Evolutionary conservation across 2,797 vertebrate genomes (phyloP), one percentile per base, ranked within the genome.

Genomic region (Pseudopleuronectes americanus): DNA sequence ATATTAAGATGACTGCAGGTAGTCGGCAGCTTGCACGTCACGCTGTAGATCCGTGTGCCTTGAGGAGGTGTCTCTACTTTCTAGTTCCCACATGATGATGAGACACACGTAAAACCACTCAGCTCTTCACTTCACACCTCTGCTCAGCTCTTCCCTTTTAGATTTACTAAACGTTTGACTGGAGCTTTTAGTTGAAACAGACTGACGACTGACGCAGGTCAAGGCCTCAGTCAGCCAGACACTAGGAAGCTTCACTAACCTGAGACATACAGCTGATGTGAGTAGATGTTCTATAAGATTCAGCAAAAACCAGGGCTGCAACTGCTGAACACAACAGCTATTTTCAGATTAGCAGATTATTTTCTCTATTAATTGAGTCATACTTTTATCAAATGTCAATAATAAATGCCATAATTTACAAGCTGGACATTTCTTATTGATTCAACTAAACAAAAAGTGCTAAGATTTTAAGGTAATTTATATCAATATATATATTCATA

Each of bases 91-190:
- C 59, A 57, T 60, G 22, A 22, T 24, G 33, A 64, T 0, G 43
- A 19, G 43, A 45, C 14, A 33, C 19, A 31, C 2, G 1, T 64
- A 51, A 48, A 68, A 63, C 26, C 10, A 10, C 19, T 26, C 3
- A 33, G 38, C 31, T 48, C 57, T 24, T 45, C 24, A 16, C 48
- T 45, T 64, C 63, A 64, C 79, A 54, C 68, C 22, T 52, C 38
- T 7, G 58, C 21, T 60, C 4, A 4, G 21, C 56, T 64, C 45
- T 38, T 45, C 56, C 62, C 45, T 38, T 45, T 54, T n/a, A 41
- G 53, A 3, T 58, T 12, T 51, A 21, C 67, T 59, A 59, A 57
- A 79, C 57, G 65, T 76, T 74, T 63, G 28, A 38, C 26, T 62
- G 36, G 54, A 57, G 43, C n/a, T n/a, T 77, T 71, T 13, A 71